Evolutionary conservation across 2,888 invertebrate genomes (phyloP), one percentile per base, ranked within the genome.

Genomic region (Myopa tessellatipennis): DNA sequence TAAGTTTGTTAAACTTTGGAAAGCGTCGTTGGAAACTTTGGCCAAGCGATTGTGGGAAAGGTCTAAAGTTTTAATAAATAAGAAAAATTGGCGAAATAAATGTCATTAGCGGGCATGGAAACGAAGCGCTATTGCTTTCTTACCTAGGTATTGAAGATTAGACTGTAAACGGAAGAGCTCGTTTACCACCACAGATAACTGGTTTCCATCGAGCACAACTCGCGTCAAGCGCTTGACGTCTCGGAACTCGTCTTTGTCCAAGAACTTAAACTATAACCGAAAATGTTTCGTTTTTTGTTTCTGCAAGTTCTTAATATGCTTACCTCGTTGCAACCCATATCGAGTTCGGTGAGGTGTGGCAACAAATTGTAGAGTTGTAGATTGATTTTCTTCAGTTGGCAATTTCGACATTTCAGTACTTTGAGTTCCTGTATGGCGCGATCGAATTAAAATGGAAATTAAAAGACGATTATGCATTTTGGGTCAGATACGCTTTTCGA

Each of bases 321-420:
- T 84, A 89, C 89, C 87, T 91, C 91, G 90, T 95, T 95, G 86
- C 94, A 92, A 63, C 95, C 94, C 83, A 95, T 90, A 89, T 95
- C 95, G 83, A 95, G 89, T 86, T 94, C 93, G 82, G 92, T 92
- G 80, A 95, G 90, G 85, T 92, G 92, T 80, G 94, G 92, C 84
- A 94, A 91, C 84, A 95, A 91, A 87, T 94, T 93, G 90, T 95
- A 95, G 83, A 95, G 92, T 87, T 94, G 94, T 12, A 94, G 93
- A 90, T 95, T 95, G 83, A 95, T 92, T 87, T 93, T 92, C 84
- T 92, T 91, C 82, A 96, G 89, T 77, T 92, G 91, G 88, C 95
- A 96, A 81, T 91, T 90, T 82, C 95, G 91, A 87, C 95, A 95
- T 85, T 92, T 93, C 82, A 96, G 92, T 79, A 92, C 90, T 85